Conservation (phyloP, 2,888 invertebrate genomes). For the Baronia brevicornis region DNA sequence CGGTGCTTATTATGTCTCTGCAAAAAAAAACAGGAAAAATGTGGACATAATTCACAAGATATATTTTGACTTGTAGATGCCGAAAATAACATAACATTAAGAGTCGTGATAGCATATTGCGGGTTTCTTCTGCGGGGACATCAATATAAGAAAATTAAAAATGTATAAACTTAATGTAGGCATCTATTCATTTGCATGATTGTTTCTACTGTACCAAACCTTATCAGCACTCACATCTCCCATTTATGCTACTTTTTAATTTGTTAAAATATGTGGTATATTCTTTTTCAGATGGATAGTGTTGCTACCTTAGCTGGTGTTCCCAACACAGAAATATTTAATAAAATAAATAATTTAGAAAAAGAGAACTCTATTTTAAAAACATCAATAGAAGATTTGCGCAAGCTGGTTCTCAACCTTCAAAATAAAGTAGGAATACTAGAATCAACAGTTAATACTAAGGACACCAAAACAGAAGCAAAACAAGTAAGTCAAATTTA, state of each 20-base stretch:
- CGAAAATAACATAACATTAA: no score
- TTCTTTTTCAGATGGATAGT: slow-evolving; percentile 78
- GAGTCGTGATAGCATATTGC: no score
- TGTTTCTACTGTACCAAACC: not conserved
- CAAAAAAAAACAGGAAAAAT: no score
- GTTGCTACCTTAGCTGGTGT: slow-evolving; percentile 75
- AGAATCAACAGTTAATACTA: slow-evolving; percentile 37
- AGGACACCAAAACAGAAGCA: slow-evolving; percentile 31
- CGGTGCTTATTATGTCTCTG: no score
- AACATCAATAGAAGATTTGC: slow-evolving; percentile 60
- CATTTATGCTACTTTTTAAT: slow-evolving; percentile 2
- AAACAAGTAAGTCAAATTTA: slow-evolving; percentile 32
- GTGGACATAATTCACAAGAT: no score
- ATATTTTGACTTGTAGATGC: no score
- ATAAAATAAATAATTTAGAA: slow-evolving; percentile 73
- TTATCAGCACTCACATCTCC: no score
- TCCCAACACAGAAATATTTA: slow-evolving; percentile 72
- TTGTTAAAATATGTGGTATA: slow-evolving; percentile 6
- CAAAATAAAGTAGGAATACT: slow-evolving; percentile 60
- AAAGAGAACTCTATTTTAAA: slow-evolving; percentile 74
- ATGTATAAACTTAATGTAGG: not conserved
- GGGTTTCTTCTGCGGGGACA: no score
- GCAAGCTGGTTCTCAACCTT: slow-evolving; percentile 61
- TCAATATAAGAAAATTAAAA: no score
- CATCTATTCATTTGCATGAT: not conserved